These are phyloP conservation scores for Lypha dubia DNA, from an alignment of 2,888 invertebrate genomes.

Conservation along the genomic window DNA sequence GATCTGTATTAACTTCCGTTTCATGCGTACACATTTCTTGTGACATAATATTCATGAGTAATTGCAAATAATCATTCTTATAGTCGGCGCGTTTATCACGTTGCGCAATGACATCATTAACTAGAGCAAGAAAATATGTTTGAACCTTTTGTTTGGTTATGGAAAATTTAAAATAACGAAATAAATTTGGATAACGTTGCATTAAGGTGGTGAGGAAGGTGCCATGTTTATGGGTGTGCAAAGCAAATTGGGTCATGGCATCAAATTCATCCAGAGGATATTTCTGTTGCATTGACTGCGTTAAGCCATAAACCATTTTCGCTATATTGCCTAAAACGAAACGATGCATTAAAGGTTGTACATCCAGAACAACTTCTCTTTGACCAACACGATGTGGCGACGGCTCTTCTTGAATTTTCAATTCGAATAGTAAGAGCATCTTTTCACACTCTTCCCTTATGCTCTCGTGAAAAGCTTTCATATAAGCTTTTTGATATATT, in stretches of 20 bases:
- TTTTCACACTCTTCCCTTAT: conserved; percentile 75
- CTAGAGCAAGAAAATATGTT: conserved; percentile 76
- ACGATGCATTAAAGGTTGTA: conserved; percentile 77
- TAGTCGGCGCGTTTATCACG: conserved; percentile 74
- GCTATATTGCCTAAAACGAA: conserved; percentile 78
- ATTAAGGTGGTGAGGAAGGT: conserved; percentile 76
- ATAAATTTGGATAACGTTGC: conserved; percentile 77
- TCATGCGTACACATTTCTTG: conserved; percentile 78
- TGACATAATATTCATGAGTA: conserved; percentile 84
- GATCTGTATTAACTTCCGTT: conserved; percentile 72
- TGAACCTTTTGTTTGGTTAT: conserved; percentile 76
- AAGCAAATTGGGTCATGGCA: conserved; percentile 78
- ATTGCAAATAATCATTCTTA: conserved; percentile 85
- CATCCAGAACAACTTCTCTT: conserved; percentile 76
- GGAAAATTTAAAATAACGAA: conserved; percentile 76
- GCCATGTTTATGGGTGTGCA: conserved; percentile 76
- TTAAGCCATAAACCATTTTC: conserved; percentile 78
- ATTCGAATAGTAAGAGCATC: conserved; percentile 73
- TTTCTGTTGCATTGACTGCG: conserved; percentile 73
- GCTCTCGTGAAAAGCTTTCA: conserved; percentile 78
- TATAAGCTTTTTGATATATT: conserved; percentile 79
- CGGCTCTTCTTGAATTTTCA: conserved; percentile 58
- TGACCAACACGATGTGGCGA: conserved; percentile 82
- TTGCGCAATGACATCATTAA: conserved; percentile 76
- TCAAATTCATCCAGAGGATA: conserved; percentile 78